Evolutionary conservation across 1,140 invertebrate species (phyloP).

Genomic region (Lycorma delicatula): DNA sequence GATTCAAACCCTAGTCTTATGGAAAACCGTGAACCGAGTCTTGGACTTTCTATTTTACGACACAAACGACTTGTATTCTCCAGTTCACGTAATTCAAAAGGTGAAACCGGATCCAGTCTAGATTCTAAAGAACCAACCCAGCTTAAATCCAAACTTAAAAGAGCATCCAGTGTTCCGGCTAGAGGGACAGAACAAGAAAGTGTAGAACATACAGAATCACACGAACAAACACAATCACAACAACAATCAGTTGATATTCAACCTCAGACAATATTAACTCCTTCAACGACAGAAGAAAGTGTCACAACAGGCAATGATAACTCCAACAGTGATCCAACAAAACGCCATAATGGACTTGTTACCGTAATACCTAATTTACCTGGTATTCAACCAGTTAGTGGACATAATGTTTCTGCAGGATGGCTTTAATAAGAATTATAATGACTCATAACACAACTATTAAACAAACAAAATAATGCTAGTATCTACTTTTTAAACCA

Average conservation of each 20-base stretch:
- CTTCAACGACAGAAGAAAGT: constrained; percentile 15
- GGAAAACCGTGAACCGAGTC: constrained; percentile 12
- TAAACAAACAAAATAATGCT: no score
- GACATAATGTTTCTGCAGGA: constrained; percentile 49
- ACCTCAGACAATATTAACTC: constrained; percentile 6
- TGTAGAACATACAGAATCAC: neutral
- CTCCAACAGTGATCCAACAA: neutral
- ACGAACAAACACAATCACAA: constrained; percentile 9
- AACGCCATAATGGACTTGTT: constrained; percentile 41
- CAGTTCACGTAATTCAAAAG: constrained; percentile 57
- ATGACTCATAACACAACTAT: no score
- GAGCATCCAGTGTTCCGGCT: constrained; percentile 47
- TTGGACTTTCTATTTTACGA: constrained; percentile 51
- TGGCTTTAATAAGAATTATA: no score
- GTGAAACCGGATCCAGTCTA: constrained; percentile 41
- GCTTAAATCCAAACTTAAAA: constrained; percentile 41
- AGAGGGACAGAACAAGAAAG: constrained; percentile 20
- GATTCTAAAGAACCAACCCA: constrained; percentile 32
- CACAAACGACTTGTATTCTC: constrained; percentile 72
- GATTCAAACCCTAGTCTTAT: constrained; percentile 44
- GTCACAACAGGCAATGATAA: constrained; percentile 15
- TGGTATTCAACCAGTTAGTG: constrained; percentile 52
- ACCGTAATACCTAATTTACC: constrained; percentile 45
- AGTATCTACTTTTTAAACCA: no score
- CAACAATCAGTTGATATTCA: constrained; percentile 16